These are phyloP conservation scores for Lasius fuliginosus DNA, from an alignment of 2,888 invertebrate species.

Conservation along the genomic window DNA sequence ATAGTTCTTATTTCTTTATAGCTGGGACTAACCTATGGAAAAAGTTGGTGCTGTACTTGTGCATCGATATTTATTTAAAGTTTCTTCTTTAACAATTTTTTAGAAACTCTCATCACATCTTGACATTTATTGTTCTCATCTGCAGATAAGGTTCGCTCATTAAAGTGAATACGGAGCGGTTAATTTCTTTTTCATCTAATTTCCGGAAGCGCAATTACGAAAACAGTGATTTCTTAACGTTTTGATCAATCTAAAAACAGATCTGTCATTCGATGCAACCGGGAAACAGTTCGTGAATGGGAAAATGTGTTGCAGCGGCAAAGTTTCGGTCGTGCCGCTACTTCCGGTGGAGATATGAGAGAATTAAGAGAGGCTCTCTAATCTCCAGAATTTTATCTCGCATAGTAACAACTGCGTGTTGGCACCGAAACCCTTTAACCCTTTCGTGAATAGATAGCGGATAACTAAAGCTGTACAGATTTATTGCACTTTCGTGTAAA, in stretches of 20 bases:
- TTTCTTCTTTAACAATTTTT: background rate
- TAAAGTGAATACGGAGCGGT: background rate
- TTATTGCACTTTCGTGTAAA: constrained; percentile 54
- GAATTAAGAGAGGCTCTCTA: constrained; percentile 68
- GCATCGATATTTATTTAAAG: background rate
- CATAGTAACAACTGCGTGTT: constrained; percentile 66
- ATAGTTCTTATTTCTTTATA: background rate
- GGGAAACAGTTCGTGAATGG: constrained; percentile 9
- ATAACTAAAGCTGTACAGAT: constrained; percentile 56
- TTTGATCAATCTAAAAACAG: background rate
- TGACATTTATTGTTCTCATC: constrained; percentile 8
- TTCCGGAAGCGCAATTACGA: background rate
- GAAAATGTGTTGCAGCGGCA: constrained; percentile 15
- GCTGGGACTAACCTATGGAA: background rate
- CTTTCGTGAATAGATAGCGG: constrained; percentile 66
- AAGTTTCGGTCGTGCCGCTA: constrained; percentile 36
- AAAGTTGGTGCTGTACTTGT: background rate
- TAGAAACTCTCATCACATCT: background rate
- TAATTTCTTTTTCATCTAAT: background rate
- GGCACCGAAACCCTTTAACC: constrained; percentile 69
- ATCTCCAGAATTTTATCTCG: constrained; percentile 77
- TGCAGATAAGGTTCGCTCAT: background rate
- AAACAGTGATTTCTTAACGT: background rate
- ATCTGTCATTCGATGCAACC: constrained; percentile 50
- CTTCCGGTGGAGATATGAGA: constrained; percentile 77